Conservation (phyloP, 2,113 vertebrate species). For the Sciurus niger region DNA sequence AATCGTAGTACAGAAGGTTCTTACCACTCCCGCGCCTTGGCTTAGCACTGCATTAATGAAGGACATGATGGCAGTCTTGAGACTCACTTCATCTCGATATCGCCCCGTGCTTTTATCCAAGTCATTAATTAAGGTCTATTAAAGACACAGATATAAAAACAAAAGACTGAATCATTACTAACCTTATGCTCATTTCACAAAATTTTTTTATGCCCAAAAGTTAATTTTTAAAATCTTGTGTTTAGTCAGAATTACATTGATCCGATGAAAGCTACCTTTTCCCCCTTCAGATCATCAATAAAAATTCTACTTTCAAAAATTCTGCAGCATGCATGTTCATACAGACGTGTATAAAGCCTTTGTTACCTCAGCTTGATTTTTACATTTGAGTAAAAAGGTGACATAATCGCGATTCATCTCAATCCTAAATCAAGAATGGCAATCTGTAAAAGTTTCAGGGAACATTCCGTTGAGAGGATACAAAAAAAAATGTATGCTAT, state of each 20-base stretch:
- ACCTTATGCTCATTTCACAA: neutral
- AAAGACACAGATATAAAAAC: neutral
- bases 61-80: conserved; percentile 99
- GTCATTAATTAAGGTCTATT: conserved; percentile 97
- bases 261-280: neutral
- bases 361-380: neutral
- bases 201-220: conserved; percentile 17
- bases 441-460: neutral
- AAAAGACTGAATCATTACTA: conserved; percentile 48
- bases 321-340: neutral
- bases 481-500: neutral
- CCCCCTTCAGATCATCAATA: neutral
- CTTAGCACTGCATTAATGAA: conserved; percentile 99
- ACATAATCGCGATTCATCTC: neutral
- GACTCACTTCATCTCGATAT: conserved; percentile 98
- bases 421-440: conserved; percentile 31
- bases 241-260: conserved; percentile 12
- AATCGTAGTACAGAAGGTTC: conserved; percentile 6
- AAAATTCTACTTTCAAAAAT: conserved; percentile 53
- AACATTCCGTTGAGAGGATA: neutral
- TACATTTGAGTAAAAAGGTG: neutral
- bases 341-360: neutral
- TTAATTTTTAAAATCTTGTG: neutral
- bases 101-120: conserved; percentile 97
- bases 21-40: conserved; percentile 98